Percentiles rank a stretch among this genome's conserved stretches.
phyloP scores from a whole-genome alignment of 1,140 invertebrate species.

The Monochamus saltuarius region DNA sequence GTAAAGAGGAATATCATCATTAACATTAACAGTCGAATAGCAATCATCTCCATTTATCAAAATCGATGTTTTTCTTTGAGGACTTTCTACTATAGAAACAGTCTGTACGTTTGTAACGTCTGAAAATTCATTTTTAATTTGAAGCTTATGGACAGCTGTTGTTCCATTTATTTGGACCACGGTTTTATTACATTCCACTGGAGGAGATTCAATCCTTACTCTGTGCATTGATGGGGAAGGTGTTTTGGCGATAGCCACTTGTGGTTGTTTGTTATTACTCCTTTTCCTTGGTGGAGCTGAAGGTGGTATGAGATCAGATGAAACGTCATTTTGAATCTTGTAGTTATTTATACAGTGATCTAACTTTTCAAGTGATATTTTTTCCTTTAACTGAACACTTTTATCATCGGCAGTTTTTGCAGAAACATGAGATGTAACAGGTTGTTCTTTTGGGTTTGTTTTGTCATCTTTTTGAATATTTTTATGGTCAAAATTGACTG shows the following conservation, averaged over 20 bases:
- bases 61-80: slow-evolving; percentile 70
- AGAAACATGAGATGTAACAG: no score
- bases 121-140: slow-evolving; percentile 56
- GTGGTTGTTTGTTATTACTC: slow-evolving; percentile 42
- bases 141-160: slow-evolving; percentile 59
- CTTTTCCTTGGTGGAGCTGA: slow-evolving; percentile 45
- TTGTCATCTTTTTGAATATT: no score
- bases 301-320: slow-evolving; percentile 28
- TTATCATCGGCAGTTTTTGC: background rate
- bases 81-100: slow-evolving; percentile 48
- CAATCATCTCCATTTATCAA: slow-evolving; percentile 73
- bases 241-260: slow-evolving; percentile 27
- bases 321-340: background rate
- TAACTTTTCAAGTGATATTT: background rate
- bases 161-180: slow-evolving; percentile 48
- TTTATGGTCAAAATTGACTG: no score
- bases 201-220: slow-evolving; percentile 26
- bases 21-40: slow-evolving; percentile 65
- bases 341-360: background rate
- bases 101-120: slow-evolving; percentile 31
- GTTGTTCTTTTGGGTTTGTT: no score
- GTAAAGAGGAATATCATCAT: slow-evolving; percentile 62
- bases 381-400: background rate
- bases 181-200: slow-evolving; percentile 37
- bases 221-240: slow-evolving; percentile 9